Base-by-base conservation (phyloP, 2,797 vertebrate genomes). In the Anisognathus igniventris region DNA sequence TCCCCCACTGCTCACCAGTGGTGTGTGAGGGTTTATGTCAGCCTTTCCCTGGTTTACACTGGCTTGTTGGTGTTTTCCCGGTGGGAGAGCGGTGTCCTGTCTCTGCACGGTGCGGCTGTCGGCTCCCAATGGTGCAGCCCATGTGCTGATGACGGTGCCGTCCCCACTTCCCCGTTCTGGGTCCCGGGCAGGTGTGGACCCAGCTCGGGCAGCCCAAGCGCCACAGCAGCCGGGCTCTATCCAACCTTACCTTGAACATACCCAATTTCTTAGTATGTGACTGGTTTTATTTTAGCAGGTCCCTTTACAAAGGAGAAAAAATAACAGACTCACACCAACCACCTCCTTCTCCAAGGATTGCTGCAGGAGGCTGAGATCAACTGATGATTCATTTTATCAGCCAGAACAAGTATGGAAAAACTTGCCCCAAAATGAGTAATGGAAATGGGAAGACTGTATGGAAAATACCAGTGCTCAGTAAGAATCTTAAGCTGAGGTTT, bases 81-180 rank as follows among this genome's bases (percentile, higher is more conserved):
- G 22, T 5, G 8, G 72, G 40, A 76, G 37, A 0, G 1, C 0
- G 0, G 31, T 71, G 39, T 21, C 25, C 33, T 67, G 42, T 27
- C n/a, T 23, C 35, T 54, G 24, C 12, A 7, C 2, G 0, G 2
- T 22, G 2, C 0, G 2, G 40, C 75, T 24, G 33, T 15, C 23
- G 10, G 44, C 53, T 50, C 53, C 20, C 23, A 9, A 0, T 7
- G 33, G 37, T n/a, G 42, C 61, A 9, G 40, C 35, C 45, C 23
- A 0, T 42, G 14, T 4, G 0, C 37, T 56, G 12, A 2, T 37
- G 20, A 24, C 35, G 44, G n/a, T 20, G 24, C n/a, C 0, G 0
- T 25, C 50, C 5, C 3, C 7, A 0, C 31, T 56, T 48, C 5
- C 21, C 12, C 22, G 17, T 16, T 88, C 48, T 28, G 48, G 48